A percentile compares a stretch with the other conserved stretches of the same genome.
phyloP scores from a whole-genome alignment of 2,113 vertebrate genomes.

The Plestiodon gilberti region DNA sequence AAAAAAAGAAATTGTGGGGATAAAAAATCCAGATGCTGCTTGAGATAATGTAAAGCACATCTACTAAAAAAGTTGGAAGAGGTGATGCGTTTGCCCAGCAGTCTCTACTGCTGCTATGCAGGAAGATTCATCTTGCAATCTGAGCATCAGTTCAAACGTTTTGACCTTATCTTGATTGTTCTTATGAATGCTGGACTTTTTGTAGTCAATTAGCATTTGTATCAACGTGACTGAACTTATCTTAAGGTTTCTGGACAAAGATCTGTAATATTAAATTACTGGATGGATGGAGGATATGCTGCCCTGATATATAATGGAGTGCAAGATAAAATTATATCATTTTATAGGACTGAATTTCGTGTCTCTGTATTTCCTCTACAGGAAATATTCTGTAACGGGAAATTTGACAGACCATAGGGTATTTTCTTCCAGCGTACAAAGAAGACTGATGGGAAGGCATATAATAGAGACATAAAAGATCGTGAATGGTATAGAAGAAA shows the following conservation, averaged over 20 bases:
- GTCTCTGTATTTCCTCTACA: not conserved
- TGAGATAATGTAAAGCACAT: not conserved
- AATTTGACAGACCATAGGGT: not conserved
- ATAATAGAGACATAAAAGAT: not conserved
- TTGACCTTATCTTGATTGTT: not conserved
- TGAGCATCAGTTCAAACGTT: not conserved
- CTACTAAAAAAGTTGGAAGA: not conserved
- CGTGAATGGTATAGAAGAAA: constrained; percentile 13
- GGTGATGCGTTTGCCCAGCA: not conserved
- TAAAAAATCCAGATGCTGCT: not conserved
- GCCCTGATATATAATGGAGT: not conserved
- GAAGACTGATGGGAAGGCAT: not conserved
- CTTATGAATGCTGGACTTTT: not conserved
- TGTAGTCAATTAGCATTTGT: not conserved
- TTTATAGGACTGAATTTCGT: not conserved
- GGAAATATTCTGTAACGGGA: not conserved
- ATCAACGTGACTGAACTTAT: not conserved
- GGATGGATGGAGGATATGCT: not conserved
- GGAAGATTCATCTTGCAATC: not conserved
- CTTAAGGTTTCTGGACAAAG: not conserved
- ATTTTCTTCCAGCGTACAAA: not conserved
- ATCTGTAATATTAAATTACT: not conserved
- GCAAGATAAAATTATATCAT: not conserved
- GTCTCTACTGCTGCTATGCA: not conserved
- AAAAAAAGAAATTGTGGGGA: not conserved